These are phyloP conservation scores for Stenurella melanura DNA, from an alignment of 2,888 invertebrate species.

Conservation along the genomic window DNA sequence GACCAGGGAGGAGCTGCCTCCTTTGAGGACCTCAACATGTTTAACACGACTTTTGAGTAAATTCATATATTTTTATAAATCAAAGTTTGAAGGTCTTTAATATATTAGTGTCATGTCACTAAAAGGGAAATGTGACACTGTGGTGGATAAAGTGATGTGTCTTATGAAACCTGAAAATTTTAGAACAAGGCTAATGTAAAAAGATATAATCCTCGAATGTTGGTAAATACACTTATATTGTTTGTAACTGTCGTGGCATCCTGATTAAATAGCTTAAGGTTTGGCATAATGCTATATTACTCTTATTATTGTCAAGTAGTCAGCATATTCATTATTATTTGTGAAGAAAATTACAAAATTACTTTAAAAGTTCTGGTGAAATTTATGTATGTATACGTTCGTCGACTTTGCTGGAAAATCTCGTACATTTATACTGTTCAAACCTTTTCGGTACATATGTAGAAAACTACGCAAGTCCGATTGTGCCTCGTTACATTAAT, in stretches of 20 bases:
- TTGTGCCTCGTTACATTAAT: no score
- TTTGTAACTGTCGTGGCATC: conserved; percentile 63
- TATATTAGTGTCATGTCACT: conserved; percentile 32
- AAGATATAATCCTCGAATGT: conserved; percentile 47
- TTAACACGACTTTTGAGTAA: conserved; percentile 86
- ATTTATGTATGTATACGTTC: conserved; percentile 17
- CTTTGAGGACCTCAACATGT: conserved; percentile 94
- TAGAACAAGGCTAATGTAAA: conserved; percentile 41
- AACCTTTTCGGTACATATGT: no score
- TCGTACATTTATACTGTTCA: no score
- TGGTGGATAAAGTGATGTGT: conserved; percentile 55
- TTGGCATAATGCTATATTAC: conserved; percentile 59
- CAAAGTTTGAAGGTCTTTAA: conserved; percentile 10
- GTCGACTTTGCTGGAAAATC: no score
- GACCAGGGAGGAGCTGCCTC: conserved; percentile 88
- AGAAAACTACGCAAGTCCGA: no score
- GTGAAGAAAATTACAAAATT: conserved; percentile 48
- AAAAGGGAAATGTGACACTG: conserved; percentile 48
- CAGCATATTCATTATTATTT: conserved; percentile 54
- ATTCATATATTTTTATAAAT: conserved; percentile 30
- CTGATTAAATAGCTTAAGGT: conserved; percentile 63
- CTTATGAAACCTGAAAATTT: conserved; percentile 47
- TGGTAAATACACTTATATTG: conserved; percentile 52
- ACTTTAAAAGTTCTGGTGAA: conserved; percentile 45
- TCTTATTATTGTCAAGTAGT: conserved; percentile 56